Evolutionary conservation across 2,888 invertebrate species (phyloP).

Genomic region (Cotesia congregata): DNA sequence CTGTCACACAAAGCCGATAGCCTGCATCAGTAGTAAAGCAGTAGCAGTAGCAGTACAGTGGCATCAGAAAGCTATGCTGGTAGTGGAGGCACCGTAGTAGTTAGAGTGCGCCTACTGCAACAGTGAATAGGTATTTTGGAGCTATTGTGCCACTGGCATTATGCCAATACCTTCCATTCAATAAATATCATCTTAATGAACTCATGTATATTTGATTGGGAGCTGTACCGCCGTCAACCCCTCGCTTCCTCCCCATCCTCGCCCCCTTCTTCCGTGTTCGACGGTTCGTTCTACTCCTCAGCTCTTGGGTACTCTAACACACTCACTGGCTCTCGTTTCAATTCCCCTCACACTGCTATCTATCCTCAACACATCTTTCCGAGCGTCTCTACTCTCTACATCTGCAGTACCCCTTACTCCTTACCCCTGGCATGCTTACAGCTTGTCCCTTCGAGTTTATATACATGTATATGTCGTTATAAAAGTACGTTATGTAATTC

Average conservation of each 20-base stretch:
- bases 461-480: conserved; percentile 2
- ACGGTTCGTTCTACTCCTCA: conserved; percentile 32
- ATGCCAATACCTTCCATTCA: conserved; percentile 62
- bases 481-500: conserved; percentile 27
- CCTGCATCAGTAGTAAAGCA: background rate
- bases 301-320: conserved; percentile 32
- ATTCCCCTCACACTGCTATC: conserved; percentile 24
- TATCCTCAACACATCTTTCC: conserved; percentile 2
- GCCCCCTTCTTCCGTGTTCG: conserved; percentile 34
- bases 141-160: conserved; percentile 60
- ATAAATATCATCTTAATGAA: conserved; percentile 64
- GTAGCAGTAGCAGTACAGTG: background rate
- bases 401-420: conserved; percentile 30
- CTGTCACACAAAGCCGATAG: conserved; percentile 37
- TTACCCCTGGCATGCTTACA: conserved; percentile 26
- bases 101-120: conserved; percentile 42
- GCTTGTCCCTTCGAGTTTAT: conserved; percentile 28
- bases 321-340: conserved; percentile 19
- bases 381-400: conserved; percentile 30
- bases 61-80: background rate
- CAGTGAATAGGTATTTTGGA: conserved; percentile 60
- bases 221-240: conserved; percentile 48
- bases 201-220: conserved; percentile 64
- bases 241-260: conserved; percentile 32
- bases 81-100: conserved; percentile 24